Conservation (phyloP, 2,113 vertebrate genomes). For the Ciconia stormi region DNA sequence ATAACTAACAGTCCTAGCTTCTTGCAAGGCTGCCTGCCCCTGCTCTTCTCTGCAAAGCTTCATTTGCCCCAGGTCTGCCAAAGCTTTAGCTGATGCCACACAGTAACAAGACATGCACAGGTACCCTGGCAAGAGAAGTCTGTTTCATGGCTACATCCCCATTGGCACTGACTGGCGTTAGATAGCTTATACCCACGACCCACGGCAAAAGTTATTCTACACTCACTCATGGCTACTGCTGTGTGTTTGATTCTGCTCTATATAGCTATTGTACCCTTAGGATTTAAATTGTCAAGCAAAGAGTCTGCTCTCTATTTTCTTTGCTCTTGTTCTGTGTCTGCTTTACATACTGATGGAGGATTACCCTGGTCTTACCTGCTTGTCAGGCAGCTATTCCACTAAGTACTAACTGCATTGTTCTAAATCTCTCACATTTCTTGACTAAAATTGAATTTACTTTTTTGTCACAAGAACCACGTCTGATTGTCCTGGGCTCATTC, state of each 20-base stretch:
- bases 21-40: neutral
- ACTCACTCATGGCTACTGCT: neutral
- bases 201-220: neutral
- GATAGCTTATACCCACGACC: neutral
- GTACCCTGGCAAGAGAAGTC: neutral
- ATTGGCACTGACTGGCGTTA: neutral
- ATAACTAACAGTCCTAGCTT: neutral
- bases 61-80: neutral
- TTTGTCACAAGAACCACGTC: conserved; percentile 39
- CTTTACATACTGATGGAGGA: conserved; percentile 60
- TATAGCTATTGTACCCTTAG: conserved; percentile 35
- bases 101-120: neutral
- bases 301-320: conserved; percentile 62
- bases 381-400: conserved; percentile 68
- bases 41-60: neutral
- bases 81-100: neutral
- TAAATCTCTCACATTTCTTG: conserved; percentile 67
- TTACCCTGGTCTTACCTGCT: conserved; percentile 63
- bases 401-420: conserved; percentile 67
- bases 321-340: conserved; percentile 58
- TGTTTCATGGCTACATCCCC: neutral
- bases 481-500: conserved; percentile 34
- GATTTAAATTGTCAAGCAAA: conserved; percentile 72
- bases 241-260: neutral
- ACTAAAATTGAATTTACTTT: conserved; percentile 57